phyloP scores from a whole-genome alignment of 2,888 invertebrate genomes.

The Drosophila neoperkinsi region DNA sequence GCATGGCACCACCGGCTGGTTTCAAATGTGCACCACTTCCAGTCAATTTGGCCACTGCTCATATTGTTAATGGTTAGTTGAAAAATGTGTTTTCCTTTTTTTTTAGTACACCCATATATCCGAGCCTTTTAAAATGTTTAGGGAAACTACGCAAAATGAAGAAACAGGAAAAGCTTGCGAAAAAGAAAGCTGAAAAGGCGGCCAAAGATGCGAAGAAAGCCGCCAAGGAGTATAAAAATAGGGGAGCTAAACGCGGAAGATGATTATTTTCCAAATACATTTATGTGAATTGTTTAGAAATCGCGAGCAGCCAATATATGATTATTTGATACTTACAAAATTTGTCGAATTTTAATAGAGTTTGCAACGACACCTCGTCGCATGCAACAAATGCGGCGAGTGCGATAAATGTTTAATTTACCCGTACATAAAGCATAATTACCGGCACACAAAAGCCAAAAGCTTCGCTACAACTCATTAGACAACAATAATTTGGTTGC shows the following conservation, averaged over 20 bases:
- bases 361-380: background rate
- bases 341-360: background rate
- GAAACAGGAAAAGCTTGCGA: constrained; percentile 6
- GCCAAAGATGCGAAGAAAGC: constrained; percentile 21
- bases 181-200: constrained; percentile 26
- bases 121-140: constrained; percentile 3
- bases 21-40: constrained; percentile 78
- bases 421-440: constrained; percentile 20
- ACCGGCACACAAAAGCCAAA: constrained; percentile 38
- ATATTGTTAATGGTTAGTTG: constrained; percentile 39
- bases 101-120: background rate
- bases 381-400: background rate
- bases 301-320: background rate
- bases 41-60: constrained; percentile 62
- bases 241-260: constrained; percentile 23
- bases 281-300: background rate
- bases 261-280: background rate
- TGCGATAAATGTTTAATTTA: constrained; percentile 1
- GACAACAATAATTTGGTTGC: constrained; percentile 51
- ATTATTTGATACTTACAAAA: background rate
- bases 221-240: constrained; percentile 4
- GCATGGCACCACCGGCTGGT: constrained; percentile 63
- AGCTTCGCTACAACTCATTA: constrained; percentile 49
- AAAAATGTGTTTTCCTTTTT: background rate
- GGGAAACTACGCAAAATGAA: constrained; percentile 33